These are phyloP conservation scores for Mohoua ochrocephala DNA, from an alignment of 2,113 vertebrate genomes.

Conservation along the genomic window DNA sequence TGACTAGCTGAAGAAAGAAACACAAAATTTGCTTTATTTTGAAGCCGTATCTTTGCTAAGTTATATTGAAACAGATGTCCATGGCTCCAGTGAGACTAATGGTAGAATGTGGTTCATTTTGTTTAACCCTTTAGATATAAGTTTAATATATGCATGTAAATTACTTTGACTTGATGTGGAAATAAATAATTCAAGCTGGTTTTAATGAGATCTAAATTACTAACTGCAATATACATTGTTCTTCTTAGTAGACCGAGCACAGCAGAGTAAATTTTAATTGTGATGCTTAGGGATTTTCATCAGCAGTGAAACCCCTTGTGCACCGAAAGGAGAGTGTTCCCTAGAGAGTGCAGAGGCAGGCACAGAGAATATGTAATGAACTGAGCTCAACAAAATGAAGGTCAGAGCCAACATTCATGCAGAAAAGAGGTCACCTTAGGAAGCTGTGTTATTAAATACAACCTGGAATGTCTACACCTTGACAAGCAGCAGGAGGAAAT, in stretches of 20 bases:
- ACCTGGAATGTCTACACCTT: background rate
- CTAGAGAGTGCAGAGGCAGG: background rate
- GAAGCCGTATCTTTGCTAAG: background rate
- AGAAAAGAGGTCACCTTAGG: constrained; percentile 12
- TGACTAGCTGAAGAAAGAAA: background rate
- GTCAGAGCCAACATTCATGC: constrained; percentile 20
- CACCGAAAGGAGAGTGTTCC: background rate
- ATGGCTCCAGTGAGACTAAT: background rate
- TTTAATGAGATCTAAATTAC: constrained; percentile 12
- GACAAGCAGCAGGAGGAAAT: constrained; percentile 21
- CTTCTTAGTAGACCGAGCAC: background rate
- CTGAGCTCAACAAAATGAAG: constrained; percentile 16
- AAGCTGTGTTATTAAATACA: constrained; percentile 16
- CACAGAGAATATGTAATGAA: constrained; percentile 37
- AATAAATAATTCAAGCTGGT: background rate
- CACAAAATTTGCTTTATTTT: background rate
- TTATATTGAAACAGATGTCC: background rate
- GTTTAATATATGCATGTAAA: background rate
- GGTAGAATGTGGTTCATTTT: background rate
- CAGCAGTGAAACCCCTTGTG: constrained; percentile 1
- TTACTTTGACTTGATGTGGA: background rate
- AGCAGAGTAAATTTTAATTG: constrained; percentile 41
- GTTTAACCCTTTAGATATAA: background rate
- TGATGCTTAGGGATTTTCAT: constrained; percentile 29
- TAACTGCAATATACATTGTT: background rate